Evolutionary conservation across 2,888 invertebrate genomes (phyloP).

Genomic region (Pristionchus arcanus): DNA sequence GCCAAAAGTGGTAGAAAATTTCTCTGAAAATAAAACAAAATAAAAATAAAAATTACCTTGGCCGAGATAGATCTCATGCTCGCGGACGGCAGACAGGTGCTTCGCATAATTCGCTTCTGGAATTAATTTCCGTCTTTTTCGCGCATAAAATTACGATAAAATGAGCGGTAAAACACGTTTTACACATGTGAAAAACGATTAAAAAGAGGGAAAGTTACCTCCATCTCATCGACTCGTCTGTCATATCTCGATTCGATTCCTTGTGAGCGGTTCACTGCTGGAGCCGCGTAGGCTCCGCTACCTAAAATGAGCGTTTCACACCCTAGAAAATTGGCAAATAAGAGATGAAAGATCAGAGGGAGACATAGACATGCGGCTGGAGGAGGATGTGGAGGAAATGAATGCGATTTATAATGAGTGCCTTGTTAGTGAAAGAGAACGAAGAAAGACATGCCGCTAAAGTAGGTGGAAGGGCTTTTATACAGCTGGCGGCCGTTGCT

Average conservation of each 20-base stretch:
- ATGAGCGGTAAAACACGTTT: neutral
- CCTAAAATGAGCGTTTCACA: constrained; percentile 40
- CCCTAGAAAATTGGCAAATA: no score
- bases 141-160: neutral
- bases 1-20: neutral
- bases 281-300: constrained; percentile 76
- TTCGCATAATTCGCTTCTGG: constrained; percentile 49
- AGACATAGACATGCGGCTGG: no score
- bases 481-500: neutral
- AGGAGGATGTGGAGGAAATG: no score
- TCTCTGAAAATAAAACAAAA: no score
- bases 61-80: constrained; percentile 51
- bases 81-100: constrained; percentile 51
- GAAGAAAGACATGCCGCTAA: no score
- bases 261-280: constrained; percentile 71
- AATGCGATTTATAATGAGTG: no score
- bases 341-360: no score
- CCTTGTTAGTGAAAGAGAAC: no score
- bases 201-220: constrained; percentile 59
- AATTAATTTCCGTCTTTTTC: neutral
- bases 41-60: neutral
- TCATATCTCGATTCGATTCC: constrained; percentile 76
- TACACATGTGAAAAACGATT: no score
- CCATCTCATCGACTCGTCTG: constrained; percentile 70
- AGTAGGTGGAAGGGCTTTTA: no score